Conservation (phyloP, 2,113 vertebrate genomes). For the Myiozetetes cayanensis region DNA sequence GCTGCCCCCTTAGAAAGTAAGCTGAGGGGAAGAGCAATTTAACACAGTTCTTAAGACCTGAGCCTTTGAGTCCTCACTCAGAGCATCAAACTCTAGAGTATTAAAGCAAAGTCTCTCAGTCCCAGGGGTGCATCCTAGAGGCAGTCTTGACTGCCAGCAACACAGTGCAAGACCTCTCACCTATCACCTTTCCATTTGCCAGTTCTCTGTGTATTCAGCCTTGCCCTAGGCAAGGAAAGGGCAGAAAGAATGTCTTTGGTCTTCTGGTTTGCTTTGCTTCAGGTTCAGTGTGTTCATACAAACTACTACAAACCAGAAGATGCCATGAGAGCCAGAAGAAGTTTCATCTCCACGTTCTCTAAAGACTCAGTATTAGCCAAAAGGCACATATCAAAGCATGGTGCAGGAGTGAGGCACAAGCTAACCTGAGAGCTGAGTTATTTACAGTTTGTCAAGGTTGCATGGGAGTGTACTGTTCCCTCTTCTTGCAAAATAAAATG, state of each 20-base stretch:
- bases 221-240: neutral
- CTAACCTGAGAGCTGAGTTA: neutral
- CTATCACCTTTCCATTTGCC: neutral
- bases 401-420: neutral
- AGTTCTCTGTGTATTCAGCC: neutral
- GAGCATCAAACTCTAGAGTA: slow-evolving; percentile 14
- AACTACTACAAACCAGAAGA: neutral
- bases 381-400: neutral
- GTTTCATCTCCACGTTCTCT: neutral
- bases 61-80: neutral
- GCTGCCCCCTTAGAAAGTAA: neutral
- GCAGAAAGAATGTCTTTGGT: neutral
- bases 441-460: neutral
- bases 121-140: neutral
- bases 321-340: neutral
- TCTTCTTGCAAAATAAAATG: neutral
- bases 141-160: neutral
- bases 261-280: neutral
- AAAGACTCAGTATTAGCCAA: neutral
- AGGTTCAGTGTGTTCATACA: neutral
- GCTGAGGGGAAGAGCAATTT: slow-evolving; percentile 5
- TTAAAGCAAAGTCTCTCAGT: neutral
- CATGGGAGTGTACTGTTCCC: neutral
- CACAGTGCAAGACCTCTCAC: neutral
- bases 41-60: neutral